Base-by-base conservation (phyloP, 1,140 invertebrate species). In the Hyles vespertilio region DNA sequence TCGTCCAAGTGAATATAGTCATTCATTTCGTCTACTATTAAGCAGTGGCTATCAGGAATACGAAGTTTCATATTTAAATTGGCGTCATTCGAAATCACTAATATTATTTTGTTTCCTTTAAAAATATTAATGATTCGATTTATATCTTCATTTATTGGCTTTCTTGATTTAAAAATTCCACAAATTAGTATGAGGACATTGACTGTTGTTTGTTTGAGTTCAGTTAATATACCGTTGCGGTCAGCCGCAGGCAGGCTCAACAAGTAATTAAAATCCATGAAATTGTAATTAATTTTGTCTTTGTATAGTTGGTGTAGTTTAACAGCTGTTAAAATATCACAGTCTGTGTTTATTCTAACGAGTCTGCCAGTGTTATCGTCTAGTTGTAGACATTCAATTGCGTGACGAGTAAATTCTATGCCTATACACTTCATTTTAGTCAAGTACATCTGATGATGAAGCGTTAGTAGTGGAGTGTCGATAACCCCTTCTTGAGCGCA, bases 191-290 rank as follows among this genome's bases (percentile, higher is more conserved):
- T 54, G 22, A 67, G 40, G 3, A 54, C 57, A 8, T 52, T n/a
- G 3, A 48, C 22, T 36, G 57, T 63, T 11, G 61, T 59, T 11
- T 51, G 32, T n/a, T 10, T 45, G 3, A 67, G 12, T 48, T 67
- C 65, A 11, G 32, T 3, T 7, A 62, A 32, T 50, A 67, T 54
- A 40, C 40, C 52, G n/a, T 57, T 49, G 46, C 57, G 59, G 47
- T 63, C 65, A 11, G 46, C 62, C 3, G 33, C 3, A 8, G 65
- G 60, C 3, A 63, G 51, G 46, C 47, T 12, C 5, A 59, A 40
- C 1, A 63, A 50, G 51, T 67, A 67, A 51, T 67, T 60, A 32
- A 67, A 57, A 58, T 58, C 58, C 11, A 67, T 49, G 53, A 62
- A 62, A 34, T 51, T 59, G 32, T 54, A 54, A n/a, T 49, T 58